Conservation (phyloP, 2,888 invertebrate genomes). For the Geotrupes spiniger region DNA sequence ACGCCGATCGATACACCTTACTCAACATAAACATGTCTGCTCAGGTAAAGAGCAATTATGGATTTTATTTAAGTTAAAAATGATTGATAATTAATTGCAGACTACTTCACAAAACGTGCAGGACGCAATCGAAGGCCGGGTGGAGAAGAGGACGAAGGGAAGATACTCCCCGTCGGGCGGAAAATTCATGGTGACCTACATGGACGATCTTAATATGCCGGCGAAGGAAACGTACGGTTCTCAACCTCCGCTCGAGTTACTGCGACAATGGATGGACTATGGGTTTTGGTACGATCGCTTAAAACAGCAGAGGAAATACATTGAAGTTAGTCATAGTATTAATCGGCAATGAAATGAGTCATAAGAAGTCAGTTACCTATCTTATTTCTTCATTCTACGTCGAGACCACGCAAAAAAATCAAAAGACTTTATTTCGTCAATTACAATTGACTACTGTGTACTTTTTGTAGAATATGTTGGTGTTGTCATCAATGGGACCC, state of each 20-base stretch:
- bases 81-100: constrained; percentile 45
- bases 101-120: constrained; percentile 83
- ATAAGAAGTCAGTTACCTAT: no score
- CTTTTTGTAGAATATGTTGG: constrained; percentile 64
- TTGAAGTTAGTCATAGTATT: constrained; percentile 56
- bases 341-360: constrained; percentile 11
- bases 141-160: constrained; percentile 85
- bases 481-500: constrained; percentile 81
- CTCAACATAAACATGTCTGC: constrained; percentile 86
- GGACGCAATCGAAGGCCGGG: constrained; percentile 79
- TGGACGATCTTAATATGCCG: constrained; percentile 94
- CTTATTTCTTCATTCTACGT: no score
- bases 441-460: not conserved
- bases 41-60: constrained; percentile 52
- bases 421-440: no score
- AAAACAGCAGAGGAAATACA: constrained; percentile 74
- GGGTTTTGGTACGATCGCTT: constrained; percentile 85
- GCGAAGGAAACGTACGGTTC: constrained; percentile 85
- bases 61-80: not conserved
- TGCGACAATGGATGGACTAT: constrained; percentile 84
- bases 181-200: constrained; percentile 80
- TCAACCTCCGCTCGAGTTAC: constrained; percentile 82
- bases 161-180: constrained; percentile 77
- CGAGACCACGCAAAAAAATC: no score
- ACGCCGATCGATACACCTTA: constrained; percentile 58